Percentiles rank a stretch among this genome's conserved stretches.
Evolutionary conservation across 2,888 invertebrate genomes (phyloP).

Genomic region (Epirrita christyi): DNA sequence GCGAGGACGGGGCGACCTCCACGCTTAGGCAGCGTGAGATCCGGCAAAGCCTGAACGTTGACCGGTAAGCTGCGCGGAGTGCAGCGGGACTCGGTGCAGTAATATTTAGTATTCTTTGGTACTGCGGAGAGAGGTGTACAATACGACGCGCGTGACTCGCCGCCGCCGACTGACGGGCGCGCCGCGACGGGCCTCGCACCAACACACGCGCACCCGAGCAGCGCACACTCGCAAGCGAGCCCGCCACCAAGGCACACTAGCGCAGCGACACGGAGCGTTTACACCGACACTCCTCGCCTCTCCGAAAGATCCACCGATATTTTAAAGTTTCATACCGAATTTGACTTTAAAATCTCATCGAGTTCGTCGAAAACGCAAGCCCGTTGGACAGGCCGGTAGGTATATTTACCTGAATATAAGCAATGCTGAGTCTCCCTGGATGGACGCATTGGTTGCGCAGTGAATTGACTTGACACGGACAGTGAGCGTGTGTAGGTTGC

Average conservation of each 20-base stretch:
- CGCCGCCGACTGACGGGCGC: constrained; percentile 83
- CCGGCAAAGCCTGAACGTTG: constrained; percentile 70
- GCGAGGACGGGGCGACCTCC: constrained; percentile 72
- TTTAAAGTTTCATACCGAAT: constrained; percentile 78
- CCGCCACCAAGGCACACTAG: constrained; percentile 47
- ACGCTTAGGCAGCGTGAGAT: constrained; percentile 78
- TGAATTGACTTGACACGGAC: constrained; percentile 62
- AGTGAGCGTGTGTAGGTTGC: constrained; percentile 44
- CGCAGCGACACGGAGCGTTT: constrained; percentile 15
- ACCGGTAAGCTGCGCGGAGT: constrained; percentile 69
- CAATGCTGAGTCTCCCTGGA: constrained; percentile 46
- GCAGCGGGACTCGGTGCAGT: constrained; percentile 53
- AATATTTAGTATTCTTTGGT: background rate
- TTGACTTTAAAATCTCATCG: constrained; percentile 80
- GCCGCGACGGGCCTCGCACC: constrained; percentile 74
- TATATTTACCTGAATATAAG: constrained; percentile 70
- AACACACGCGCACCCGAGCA: constrained; percentile 76
- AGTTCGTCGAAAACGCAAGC: constrained; percentile 60
- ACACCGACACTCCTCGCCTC: constrained; percentile 45
- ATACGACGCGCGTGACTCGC: constrained; percentile 82
- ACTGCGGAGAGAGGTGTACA: constrained; percentile 64
- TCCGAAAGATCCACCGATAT: constrained; percentile 66
- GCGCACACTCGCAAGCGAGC: constrained; percentile 62
- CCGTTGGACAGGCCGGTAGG: constrained; percentile 56
- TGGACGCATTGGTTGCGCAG: constrained; percentile 73